Evolutionary conservation across 2,888 invertebrate species (phyloP).

Genomic region (Deroplatys truncata): DNA sequence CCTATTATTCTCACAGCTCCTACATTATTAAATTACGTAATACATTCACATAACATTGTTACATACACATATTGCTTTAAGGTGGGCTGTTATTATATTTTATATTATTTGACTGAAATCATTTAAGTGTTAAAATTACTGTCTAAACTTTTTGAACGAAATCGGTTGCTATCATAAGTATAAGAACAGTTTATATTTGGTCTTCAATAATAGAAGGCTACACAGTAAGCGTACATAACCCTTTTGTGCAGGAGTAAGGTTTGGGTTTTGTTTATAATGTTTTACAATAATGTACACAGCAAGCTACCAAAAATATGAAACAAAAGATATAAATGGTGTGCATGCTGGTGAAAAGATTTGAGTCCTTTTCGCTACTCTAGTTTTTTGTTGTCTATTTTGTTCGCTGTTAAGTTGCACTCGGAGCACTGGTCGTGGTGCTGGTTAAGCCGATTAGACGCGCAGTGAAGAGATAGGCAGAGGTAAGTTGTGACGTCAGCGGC

Average conservation of each 20-base stretch:
- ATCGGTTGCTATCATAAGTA: no score
- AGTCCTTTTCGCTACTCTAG: background rate
- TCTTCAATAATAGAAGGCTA: no score
- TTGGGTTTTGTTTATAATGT: background rate
- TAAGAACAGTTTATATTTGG: no score
- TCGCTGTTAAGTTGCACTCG: background rate
- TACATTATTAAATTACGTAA: no score
- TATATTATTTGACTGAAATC: no score
- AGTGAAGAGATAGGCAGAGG: background rate
- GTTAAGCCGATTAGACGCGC: background rate
- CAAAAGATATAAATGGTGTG: background rate
- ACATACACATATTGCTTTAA: no score
- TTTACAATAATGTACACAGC: background rate
- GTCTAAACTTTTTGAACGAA: no score
- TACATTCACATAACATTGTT: no score
- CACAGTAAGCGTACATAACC: no score
- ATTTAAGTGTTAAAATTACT: no score
- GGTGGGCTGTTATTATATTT: no score
- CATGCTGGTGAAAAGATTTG: background rate
- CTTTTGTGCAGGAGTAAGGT: background rate
- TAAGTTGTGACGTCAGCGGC: background rate
- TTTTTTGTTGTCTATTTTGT: background rate
- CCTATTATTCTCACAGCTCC: no score
- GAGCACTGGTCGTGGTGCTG: background rate
- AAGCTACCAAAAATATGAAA: background rate